Evolutionary conservation across 2,797 vertebrate species (phyloP).

Genomic region (Eutrigla gurnardus): DNA sequence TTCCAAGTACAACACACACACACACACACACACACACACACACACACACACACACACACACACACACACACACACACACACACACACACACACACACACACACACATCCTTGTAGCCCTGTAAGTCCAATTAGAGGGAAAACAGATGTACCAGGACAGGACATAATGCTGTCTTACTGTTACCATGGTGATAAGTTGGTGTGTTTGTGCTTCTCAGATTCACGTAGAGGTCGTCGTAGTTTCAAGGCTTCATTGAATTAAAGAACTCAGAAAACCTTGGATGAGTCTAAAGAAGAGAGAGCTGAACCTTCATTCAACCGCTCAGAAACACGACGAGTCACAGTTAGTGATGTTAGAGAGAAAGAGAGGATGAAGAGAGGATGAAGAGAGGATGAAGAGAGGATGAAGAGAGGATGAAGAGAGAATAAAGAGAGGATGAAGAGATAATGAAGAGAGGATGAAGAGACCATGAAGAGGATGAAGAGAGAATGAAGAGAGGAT

Average conservation of each 20-base stretch:
- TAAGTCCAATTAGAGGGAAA: slow-evolving; percentile 14
- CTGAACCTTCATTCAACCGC: slow-evolving; percentile 63
- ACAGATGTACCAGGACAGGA: neutral
- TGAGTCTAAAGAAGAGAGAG: slow-evolving; percentile 66
- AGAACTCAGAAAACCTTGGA: slow-evolving; percentile 63
- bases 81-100: neutral
- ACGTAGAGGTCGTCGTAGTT: slow-evolving; percentile 1
- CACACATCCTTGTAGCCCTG: neutral
- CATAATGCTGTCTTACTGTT: slow-evolving; percentile 1
- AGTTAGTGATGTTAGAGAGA: slow-evolving; percentile 22
- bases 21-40: neutral
- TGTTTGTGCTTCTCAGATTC: slow-evolving; percentile 13
- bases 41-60: neutral
- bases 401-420: neutral
- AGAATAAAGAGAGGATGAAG: neutral
- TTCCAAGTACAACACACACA: neutral
- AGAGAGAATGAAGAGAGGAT: too few relatives aligned
- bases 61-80: neutral
- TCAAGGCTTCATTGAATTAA: slow-evolving; percentile 29
- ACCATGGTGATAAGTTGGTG: slow-evolving; percentile 30
- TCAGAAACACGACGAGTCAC: slow-evolving; percentile 63
- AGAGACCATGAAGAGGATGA: too few relatives aligned
- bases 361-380: neutral
- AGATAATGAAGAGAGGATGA: too few relatives aligned
- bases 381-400: neutral